These are phyloP conservation scores for Spongia lamella DNA, from an alignment of 37 sponge, comb jelly and placozoan species.

Conservation along the genomic window DNA sequence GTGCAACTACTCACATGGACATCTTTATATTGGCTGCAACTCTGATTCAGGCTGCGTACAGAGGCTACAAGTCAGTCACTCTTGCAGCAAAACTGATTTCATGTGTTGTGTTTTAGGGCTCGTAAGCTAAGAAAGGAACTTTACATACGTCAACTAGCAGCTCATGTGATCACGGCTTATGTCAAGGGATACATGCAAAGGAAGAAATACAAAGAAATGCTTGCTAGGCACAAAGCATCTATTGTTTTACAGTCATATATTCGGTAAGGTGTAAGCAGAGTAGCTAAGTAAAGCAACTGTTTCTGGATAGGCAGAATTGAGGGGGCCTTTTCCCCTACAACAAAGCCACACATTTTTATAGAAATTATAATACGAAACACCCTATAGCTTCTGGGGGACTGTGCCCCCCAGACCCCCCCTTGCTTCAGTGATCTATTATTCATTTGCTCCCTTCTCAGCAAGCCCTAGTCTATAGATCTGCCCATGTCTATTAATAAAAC, in stretches of 20 bases:
- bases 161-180: constrained; percentile 25
- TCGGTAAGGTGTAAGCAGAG: constrained; percentile 19
- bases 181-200: constrained; percentile 36
- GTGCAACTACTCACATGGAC: constrained; percentile 30
- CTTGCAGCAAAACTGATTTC: no score
- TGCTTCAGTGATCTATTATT: no score
- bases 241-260: constrained; percentile 41
- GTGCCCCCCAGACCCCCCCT: no score
- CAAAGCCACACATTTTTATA: no score
- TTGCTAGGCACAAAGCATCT: constrained; percentile 36
- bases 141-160: constrained; percentile 19
- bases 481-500: no score
- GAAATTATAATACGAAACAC: no score
- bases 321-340: no score
- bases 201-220: constrained; percentile 18
- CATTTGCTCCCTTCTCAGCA: no score
- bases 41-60: constrained; percentile 58
- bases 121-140: constrained; percentile 11
- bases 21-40: constrained; percentile 63
- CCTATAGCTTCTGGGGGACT: no score
- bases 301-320: no score
- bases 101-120: constrained; percentile 32
- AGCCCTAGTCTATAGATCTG: no score
- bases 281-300: no score
- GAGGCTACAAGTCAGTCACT: constrained; percentile 54